Conservation (phyloP, 1,140 invertebrate species). For the Belonocnema kinseyi region DNA sequence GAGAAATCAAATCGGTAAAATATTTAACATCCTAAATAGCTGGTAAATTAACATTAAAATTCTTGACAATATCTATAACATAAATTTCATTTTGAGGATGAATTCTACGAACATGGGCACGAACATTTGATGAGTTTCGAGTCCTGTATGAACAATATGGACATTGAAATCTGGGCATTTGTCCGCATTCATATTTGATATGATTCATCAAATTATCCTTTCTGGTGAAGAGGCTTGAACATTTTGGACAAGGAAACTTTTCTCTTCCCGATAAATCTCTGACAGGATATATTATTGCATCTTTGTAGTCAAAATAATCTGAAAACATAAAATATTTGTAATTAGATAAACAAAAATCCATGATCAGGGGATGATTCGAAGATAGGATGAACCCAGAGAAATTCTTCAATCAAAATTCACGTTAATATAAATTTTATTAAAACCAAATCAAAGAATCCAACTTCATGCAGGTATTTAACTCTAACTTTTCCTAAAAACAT, state of each 20-base stretch:
- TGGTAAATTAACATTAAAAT: conserved; percentile 38
- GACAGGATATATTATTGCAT: conserved; percentile 1
- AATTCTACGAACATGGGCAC: conserved; percentile 64
- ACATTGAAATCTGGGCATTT: conserved; percentile 77
- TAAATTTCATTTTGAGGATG: conserved; percentile 54
- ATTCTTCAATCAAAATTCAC: no score
- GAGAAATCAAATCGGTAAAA: no score
- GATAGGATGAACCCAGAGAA: no score
- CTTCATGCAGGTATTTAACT: no score
- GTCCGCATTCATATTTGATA: conserved; percentile 80
- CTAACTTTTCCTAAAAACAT: no score
- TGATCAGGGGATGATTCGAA: not conserved
- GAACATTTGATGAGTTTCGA: conserved; percentile 64
- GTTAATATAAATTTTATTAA: no score
- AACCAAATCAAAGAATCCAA: no score
- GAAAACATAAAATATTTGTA: conserved; percentile 1
- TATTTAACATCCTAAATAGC: conserved; percentile 41
- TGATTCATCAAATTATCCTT: conserved; percentile 77
- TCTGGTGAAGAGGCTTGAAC: conserved; percentile 75
- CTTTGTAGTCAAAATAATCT: conserved; percentile 20
- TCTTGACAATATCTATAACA: conserved; percentile 53
- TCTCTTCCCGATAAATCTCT: conserved; percentile 11
- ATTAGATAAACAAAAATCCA: not conserved
- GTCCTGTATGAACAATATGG: conserved; percentile 74
- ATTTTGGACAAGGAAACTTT: conserved; percentile 72